Evolutionary conservation across 1,140 invertebrate species (phyloP).

Genomic region (Ceratitis capitata): DNA sequence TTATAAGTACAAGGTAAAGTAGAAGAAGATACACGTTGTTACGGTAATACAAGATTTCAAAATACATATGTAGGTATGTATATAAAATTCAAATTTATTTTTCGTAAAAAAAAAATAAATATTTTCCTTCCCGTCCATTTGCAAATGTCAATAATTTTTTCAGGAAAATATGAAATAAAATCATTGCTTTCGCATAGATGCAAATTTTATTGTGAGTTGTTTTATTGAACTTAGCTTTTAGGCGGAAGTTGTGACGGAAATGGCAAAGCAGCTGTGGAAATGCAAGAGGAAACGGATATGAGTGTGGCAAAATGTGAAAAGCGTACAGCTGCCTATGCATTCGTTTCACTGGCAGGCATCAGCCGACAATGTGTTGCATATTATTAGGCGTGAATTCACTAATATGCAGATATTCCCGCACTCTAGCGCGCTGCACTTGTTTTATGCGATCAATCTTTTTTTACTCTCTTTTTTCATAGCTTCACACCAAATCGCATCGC

Average conservation of each 20-base stretch:
- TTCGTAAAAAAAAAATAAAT: not conserved
- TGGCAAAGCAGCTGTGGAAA: conserved; percentile 17
- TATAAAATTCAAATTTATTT: too few species aligned
- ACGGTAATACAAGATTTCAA: too few species aligned
- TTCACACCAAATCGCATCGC: not conserved
- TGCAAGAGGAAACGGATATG: not conserved
- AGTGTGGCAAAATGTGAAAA: conserved; percentile 6
- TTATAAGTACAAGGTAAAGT: too few species aligned
- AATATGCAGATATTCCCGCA: not conserved
- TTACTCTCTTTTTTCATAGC: not conserved
- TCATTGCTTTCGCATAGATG: not conserved
- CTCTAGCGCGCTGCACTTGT: not conserved
- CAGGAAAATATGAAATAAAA: not conserved
- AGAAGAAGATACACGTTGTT: too few species aligned
- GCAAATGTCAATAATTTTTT: not conserved
- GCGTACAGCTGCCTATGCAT: not conserved
- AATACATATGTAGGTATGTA: too few species aligned
- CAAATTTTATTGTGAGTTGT: not conserved
- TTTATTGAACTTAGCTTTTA: not conserved
- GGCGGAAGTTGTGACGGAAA: conserved; percentile 19
- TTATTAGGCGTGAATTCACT: not conserved
- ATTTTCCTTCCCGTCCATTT: not conserved
- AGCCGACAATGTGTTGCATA: not conserved
- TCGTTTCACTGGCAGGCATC: not conserved
- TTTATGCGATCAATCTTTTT: not conserved